Conservation (phyloP, 2,888 invertebrate genomes). For the Ischnura elegans region DNA sequence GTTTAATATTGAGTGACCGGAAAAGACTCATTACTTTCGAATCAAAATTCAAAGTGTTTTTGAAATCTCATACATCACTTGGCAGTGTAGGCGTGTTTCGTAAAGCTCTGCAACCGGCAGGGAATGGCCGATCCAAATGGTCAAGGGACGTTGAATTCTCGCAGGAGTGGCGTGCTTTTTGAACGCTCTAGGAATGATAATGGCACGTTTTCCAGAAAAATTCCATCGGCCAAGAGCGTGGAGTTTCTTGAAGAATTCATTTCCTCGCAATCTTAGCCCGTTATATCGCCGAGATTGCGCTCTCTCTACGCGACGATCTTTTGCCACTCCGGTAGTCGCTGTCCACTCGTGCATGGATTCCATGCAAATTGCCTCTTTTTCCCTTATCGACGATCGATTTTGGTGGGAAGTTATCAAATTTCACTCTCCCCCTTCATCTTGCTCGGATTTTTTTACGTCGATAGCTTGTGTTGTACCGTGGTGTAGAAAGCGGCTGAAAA, state of each 20-base stretch:
- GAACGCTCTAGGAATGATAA: neutral
- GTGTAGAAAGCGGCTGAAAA: no score
- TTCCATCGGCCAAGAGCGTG: neutral
- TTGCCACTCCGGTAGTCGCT: neutral
- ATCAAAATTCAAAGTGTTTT: neutral
- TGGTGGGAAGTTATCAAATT: neutral
- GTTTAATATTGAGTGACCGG: neutral
- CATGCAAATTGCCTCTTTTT: conserved; percentile 16
- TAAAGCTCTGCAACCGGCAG: neutral
- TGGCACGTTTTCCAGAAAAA: neutral
- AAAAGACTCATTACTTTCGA: neutral
- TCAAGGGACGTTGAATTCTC: neutral
- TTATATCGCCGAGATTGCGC: conserved; percentile 28
- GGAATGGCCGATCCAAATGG: neutral
- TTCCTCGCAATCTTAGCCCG: neutral
- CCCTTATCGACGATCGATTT: neutral
- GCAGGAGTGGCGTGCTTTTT: neutral
- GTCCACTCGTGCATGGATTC: neutral
- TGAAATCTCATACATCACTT: neutral
- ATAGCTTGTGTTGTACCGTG: no score
- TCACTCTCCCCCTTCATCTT: neutral
- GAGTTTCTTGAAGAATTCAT: conserved; percentile 6
- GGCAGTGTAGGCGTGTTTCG: neutral
- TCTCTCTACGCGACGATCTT: conserved; percentile 31
- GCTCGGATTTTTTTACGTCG: neutral